Base-by-base conservation (phyloP, 2,797 vertebrate species). In the Carcharodon carcharias region DNA sequence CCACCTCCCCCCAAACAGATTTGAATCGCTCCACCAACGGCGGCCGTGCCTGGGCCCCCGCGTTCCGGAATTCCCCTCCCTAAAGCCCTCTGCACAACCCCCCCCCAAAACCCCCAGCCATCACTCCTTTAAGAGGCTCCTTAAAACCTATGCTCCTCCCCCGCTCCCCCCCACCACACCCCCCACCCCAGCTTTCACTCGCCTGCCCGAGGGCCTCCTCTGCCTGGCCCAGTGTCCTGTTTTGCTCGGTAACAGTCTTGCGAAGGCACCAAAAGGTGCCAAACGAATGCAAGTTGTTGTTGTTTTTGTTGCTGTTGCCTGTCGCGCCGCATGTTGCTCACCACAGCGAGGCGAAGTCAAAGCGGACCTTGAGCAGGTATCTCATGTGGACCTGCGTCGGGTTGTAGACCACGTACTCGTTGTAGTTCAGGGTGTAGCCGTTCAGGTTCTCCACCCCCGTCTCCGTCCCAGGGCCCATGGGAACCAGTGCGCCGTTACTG, bases 371-470 rank as follows among this genome's bases (percentile, higher is more conserved):
- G 58, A 99, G 98, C 97, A 99, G 98, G 97, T 99, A 99, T 96
- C 97, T 98, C 98, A 99, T 99, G 67, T 97, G 98, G 23, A 97
- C 97, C 97, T 99, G 99, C 0, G 97, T 97, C 0, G 98, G 98
- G 96, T 98, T 97, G 96, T 99, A 99, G 67, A 99, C 98, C 0
- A 99, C 97, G 96, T 98, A 99, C 97, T 99, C 99, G 6, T 99
- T 99, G 97, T 99, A 99, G 94, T 99, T 98, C 23, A 99, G 98
- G 0, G 98, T 98, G 96, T 99, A 99, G n/a, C 97, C 97, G 0
- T 96, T 97, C 0, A 95, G 96, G 91, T 97, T 98, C 1, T 96
- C 97, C 94, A 98, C 95, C 0, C 97, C 97, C 0, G 98, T 98
- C 96, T 97, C 97, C 96, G 96, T 95, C 0, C 97, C 97, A 0